These are phyloP conservation scores for Cryptoleucopteryx plumbea DNA, from an alignment of 2,113 vertebrate species.

Conservation along the genomic window DNA sequence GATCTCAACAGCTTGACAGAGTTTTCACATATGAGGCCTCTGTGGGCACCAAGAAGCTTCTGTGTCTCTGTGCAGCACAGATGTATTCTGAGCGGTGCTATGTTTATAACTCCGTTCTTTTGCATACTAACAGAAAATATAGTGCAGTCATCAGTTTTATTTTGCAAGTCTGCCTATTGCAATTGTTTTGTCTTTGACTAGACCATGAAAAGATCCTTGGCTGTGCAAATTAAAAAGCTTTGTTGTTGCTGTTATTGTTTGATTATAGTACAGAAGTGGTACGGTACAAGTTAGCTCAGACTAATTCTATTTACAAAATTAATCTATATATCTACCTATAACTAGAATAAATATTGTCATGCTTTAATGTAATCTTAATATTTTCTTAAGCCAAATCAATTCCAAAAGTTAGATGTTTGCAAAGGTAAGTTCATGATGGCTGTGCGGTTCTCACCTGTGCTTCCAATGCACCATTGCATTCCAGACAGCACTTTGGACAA, in stretches of 20 bases:
- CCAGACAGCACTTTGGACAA: neutral
- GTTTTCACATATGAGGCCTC: neutral
- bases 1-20: neutral
- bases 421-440: neutral
- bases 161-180: neutral
- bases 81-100: neutral
- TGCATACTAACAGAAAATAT: neutral
- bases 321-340: neutral
- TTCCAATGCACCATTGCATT: neutral
- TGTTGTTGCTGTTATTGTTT: neutral
- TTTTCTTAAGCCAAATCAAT: neutral
- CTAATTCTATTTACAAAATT: neutral
- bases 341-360: neutral
- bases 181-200: neutral
- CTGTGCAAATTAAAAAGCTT: neutral
- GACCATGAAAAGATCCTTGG: neutral
- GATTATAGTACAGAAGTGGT: neutral
- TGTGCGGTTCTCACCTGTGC: neutral
- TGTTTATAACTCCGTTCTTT: accelerated
- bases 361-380: neutral
- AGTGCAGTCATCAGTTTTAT: neutral
- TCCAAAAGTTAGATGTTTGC: neutral
- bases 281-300: neutral
- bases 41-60: neutral
- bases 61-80: neutral